Conservation (phyloP, 2,113 vertebrate species). For the Lepisosteus osseus region DNA sequence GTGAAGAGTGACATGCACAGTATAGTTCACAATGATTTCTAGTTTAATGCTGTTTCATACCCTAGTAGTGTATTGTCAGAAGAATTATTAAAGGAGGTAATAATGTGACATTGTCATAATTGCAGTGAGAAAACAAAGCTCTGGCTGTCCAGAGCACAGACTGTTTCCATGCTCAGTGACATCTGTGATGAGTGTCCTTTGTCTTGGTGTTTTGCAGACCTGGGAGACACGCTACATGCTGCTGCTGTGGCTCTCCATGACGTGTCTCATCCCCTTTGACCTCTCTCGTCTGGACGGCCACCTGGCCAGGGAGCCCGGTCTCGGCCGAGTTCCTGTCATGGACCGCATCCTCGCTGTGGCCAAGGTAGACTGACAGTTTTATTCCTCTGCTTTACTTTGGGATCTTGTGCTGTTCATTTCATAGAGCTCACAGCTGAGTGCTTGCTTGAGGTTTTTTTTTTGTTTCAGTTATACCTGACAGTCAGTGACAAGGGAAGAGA, state of each 20-base stretch:
- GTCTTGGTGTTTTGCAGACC: conserved; percentile 59
- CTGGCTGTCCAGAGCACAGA: too few relatives aligned
- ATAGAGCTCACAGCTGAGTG: too few relatives aligned
- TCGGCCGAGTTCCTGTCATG: conserved; percentile 68
- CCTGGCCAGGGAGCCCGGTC: conserved; percentile 45
- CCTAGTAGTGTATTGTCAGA: too few relatives aligned
- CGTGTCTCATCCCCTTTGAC: conserved; percentile 93
- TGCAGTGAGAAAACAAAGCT: too few relatives aligned
- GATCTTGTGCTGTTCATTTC: not conserved
- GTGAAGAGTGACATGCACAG: too few relatives aligned
- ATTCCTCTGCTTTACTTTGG: not conserved
- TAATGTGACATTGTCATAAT: too few relatives aligned
- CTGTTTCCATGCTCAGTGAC: too few relatives aligned
- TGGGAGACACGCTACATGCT: conserved; percentile 96
- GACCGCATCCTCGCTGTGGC: conserved; percentile 81
- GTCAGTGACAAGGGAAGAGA: conserved; percentile 84
- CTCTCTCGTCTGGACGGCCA: conserved; percentile 85
- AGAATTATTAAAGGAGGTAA: too few relatives aligned
- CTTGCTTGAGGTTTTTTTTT: conserved; percentile 18
- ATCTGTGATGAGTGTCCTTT: too few relatives aligned
- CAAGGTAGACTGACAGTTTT: conserved; percentile 61
- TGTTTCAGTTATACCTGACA: conserved; percentile 77
- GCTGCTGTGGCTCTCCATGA: conserved; percentile 89
- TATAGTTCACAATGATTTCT: too few relatives aligned
- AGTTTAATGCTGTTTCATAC: too few relatives aligned